Conservation (phyloP, 2,797 vertebrate genomes). For the Gobio occitaniae region DNA sequence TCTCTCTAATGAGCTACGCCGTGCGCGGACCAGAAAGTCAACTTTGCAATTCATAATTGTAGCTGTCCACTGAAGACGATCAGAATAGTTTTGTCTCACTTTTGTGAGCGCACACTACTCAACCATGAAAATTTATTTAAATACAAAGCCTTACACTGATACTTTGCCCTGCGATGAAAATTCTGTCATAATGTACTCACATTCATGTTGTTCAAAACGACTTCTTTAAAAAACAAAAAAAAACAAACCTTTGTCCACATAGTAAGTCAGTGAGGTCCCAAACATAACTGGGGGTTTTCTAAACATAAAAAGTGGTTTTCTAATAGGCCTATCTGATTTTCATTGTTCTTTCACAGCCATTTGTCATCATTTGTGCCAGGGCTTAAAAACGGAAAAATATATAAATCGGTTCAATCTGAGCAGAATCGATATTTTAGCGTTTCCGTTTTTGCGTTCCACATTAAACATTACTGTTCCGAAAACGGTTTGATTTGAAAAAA, state of each 20-base stretch:
- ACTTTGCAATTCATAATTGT: conserved; percentile 52
- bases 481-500: no score
- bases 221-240: no score
- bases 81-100: conserved; percentile 44
- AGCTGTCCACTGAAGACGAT: conserved; percentile 32
- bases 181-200: not conserved
- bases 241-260: not conserved
- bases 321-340: no score
- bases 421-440: no score
- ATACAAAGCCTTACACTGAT: not conserved
- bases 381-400: no score
- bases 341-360: no score
- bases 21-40: not conserved
- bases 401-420: no score
- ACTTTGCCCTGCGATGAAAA: not conserved
- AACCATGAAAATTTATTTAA: not conserved
- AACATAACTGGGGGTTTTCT: no score
- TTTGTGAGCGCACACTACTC: conserved; percentile 19
- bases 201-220: not conserved
- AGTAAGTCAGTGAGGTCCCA: not conserved
- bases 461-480: no score
- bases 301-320: no score
- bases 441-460: no score
- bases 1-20: conserved; percentile 38
- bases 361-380: no score